Evolutionary conservation across 2,888 invertebrate genomes (phyloP), one percentile per base, ranked within the genome.

Genomic region (Julus scanicus): DNA sequence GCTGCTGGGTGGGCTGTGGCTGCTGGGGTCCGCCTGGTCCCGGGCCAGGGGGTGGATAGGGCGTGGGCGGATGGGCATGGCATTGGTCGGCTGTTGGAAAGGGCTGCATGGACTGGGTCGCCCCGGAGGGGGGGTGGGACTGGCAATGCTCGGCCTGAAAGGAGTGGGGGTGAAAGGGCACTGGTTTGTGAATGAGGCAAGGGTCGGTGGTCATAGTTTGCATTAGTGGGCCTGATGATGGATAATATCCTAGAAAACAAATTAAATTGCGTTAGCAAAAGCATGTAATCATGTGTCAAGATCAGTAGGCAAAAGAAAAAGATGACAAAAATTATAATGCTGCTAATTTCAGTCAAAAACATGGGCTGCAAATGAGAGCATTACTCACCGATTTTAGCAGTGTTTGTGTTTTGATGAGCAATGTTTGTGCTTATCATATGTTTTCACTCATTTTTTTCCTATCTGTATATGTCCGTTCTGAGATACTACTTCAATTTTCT

Each of bases 161-260:
- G 88, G 86, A 87, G 87, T 89, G 88, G n/a, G 91, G 90, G 89
- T 91, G 90, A 89, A 90, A 91, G 39, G 91, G 90, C 84, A 91
- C 90, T 57, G 91, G 91, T 86, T 91, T 91, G 87, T 91, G 91
- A 49, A 91, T 90, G 53, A 90, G 90, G 88, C 89, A 90, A n/a
- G 90, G 89, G 84, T 90, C 90, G 71, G 71, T 71, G 84, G 90
- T 89, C 53, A 89, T 63, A 2, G 88, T 87, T 83, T 89, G 90
- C 88, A 97, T 97, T 92, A 97, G 94, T 90, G 97, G 97, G 90
- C 97, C 97, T 91, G 97, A 97, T 91, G 97, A 97, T 93, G 97
- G 97, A 93, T 97, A 97, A 84, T 89, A 89, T 17, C 89, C 89
- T 89, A 39, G 17, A 85, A 85, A 15, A 85, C 2, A 71, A 71